A percentile compares a stretch with the other conserved stretches of the same genome.
Evolutionary conservation across 2,797 vertebrate genomes (phyloP).

Genomic region (Eulemur mongoz): DNA sequence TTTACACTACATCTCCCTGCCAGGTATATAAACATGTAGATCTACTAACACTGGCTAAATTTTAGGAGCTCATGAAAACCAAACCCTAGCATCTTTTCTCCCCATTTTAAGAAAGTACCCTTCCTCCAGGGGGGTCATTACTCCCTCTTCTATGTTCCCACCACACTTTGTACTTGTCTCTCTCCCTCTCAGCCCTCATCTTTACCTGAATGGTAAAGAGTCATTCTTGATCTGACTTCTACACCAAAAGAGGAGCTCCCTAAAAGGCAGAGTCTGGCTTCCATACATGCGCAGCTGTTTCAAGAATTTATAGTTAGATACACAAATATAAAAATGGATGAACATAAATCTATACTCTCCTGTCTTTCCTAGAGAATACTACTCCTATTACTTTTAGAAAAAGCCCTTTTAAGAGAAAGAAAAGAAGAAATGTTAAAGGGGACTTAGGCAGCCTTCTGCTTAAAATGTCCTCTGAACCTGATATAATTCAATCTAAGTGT

Average conservation of each 20-base stretch:
- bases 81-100: not conserved
- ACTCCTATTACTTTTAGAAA: not conserved
- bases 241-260: not conserved
- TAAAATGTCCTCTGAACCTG: constrained; percentile 56
- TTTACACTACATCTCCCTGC: not conserved
- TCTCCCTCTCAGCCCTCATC: not conserved
- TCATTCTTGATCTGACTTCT: not conserved
- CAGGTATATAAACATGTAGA: not conserved
- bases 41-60: not conserved
- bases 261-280: not conserved
- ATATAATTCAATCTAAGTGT: constrained; percentile 68
- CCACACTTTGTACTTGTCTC: not conserved
- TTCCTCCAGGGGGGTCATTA: not conserved
- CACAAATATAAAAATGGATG: not conserved
- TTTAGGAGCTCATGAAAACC: not conserved
- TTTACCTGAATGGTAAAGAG: not conserved
- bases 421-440: constrained; percentile 27
- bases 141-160: not conserved
- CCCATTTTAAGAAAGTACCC: not conserved
- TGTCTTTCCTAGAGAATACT: constrained; percentile 19
- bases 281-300: not conserved
- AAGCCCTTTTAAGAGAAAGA: constrained; percentile 14
- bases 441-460: constrained; percentile 18
- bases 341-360: not conserved
- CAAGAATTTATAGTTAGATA: constrained; percentile 5